A percentile compares a stretch with the other conserved stretches of the same genome.
These are phyloP conservation scores for Thymelicus acteon DNA, from an alignment of 2,888 invertebrate genomes.

Conservation along the genomic window DNA sequence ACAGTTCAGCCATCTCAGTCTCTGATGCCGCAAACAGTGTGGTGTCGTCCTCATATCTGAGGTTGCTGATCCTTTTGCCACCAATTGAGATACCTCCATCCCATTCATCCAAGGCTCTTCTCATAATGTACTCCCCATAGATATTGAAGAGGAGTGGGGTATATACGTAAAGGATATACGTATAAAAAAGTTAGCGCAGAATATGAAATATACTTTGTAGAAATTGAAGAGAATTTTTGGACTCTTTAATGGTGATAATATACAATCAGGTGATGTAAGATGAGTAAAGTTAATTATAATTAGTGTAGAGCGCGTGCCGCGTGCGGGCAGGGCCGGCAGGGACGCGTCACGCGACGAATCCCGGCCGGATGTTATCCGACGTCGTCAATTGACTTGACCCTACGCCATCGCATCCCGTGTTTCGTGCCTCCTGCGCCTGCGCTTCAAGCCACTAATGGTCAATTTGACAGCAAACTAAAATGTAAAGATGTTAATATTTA, in stretches of 20 bases:
- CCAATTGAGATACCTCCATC: too few relatives aligned
- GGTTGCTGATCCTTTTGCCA: too few relatives aligned
- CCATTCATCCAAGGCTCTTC: too few relatives aligned
- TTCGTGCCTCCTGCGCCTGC: conserved; percentile 45
- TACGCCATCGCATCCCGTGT: conserved; percentile 72
- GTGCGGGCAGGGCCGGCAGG: conserved; percentile 54
- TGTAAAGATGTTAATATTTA: neutral
- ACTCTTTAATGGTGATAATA: neutral
- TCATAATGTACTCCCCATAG: too few relatives aligned
- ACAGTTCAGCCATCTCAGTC: too few relatives aligned
- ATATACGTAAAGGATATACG: too few relatives aligned
- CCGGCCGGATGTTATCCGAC: conserved; percentile 74
- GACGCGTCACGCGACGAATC: conserved; percentile 48
- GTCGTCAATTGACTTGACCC: conserved; percentile 83
- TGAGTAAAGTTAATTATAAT: conserved; percentile 21
- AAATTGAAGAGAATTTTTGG: too few relatives aligned
- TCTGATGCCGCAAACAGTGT: too few relatives aligned
- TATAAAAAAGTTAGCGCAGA: too few relatives aligned
- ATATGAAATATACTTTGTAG: too few relatives aligned
- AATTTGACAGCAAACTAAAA: neutral
- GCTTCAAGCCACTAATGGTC: conserved; percentile 7
- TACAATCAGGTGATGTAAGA: conserved; percentile 34
- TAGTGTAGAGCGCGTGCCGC: conserved; percentile 66
- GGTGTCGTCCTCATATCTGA: too few relatives aligned
- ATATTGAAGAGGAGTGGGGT: too few relatives aligned